Evolutionary conservation across 2,797 vertebrate species (phyloP).

Genomic region (Gymnoscopelus microlampas): DNA sequence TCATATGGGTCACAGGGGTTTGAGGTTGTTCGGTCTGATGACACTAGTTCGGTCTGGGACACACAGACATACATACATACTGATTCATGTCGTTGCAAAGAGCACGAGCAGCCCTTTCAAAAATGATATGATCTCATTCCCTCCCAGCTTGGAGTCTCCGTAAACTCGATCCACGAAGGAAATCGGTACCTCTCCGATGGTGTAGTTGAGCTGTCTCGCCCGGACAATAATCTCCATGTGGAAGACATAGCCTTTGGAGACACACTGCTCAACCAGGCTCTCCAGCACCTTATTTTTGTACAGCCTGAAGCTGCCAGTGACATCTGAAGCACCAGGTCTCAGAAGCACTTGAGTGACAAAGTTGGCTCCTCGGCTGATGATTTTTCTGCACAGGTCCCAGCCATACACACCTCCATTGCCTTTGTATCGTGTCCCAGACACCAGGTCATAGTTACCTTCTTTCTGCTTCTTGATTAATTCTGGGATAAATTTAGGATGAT

Average conservation of each 20-base stretch:
- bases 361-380: constrained; percentile 96
- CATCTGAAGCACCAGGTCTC: constrained; percentile 93
- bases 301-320: constrained; percentile 98
- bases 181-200: constrained; percentile 96
- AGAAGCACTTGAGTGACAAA: constrained; percentile 93
- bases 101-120: constrained; percentile 93
- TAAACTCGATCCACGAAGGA: constrained; percentile 98
- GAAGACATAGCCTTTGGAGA: constrained; percentile 98
- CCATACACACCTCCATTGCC: constrained; percentile 95
- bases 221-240: constrained; percentile 99
- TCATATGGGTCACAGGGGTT: no score
- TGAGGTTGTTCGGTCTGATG: no score
- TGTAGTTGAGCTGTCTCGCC: constrained; percentile 92
- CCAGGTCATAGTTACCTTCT: constrained; percentile 91
- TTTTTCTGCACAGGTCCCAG: constrained; percentile 96
- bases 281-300: constrained; percentile 93
- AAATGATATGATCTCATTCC: constrained; percentile 97
- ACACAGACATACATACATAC: no score
- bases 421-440: constrained; percentile 93
- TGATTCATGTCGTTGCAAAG: constrained; percentile 91
- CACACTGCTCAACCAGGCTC: constrained; percentile 90
- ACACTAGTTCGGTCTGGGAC: no score
- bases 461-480: constrained; percentile 97
- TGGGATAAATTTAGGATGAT: constrained; percentile 98
- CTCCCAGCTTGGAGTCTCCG: constrained; percentile 98